phyloP scores from a whole-genome alignment of 2,113 vertebrate genomes.

The Megaleporinus macrocephalus region DNA sequence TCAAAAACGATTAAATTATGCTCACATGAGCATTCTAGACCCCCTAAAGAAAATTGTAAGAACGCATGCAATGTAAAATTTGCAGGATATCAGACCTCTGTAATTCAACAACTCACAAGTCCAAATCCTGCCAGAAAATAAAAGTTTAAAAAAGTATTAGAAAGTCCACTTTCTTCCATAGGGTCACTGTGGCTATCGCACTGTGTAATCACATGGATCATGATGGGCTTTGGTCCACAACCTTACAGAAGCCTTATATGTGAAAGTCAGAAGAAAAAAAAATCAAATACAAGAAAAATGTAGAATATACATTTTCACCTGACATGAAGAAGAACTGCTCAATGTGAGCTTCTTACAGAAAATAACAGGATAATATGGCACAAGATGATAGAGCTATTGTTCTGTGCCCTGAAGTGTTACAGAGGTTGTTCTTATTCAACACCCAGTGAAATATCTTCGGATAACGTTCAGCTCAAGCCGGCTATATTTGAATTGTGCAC shows the following conservation, averaged over 20 bases:
- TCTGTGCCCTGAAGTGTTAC: constrained; percentile 34
- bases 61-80: too few species aligned
- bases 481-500: constrained; percentile 21
- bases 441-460: constrained; percentile 18
- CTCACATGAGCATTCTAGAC: too few species aligned
- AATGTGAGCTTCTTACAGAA: constrained; percentile 21
- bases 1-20: too few species aligned
- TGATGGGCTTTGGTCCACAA: not conserved
- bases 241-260: not conserved
- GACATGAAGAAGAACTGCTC: not conserved
- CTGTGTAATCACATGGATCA: not conserved
- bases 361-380: constrained; percentile 29
- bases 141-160: too few species aligned
- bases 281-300: not conserved
- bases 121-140: too few species aligned
- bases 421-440: constrained; percentile 31
- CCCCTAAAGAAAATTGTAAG: too few species aligned
- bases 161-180: too few species aligned
- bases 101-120: too few species aligned
- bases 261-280: not conserved
- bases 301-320: constrained; percentile 1
- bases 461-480: constrained; percentile 19
- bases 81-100: too few species aligned
- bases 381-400: constrained; percentile 30
- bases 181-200: too few species aligned